Percentiles rank a stretch among this genome's conserved stretches.
These are phyloP conservation scores for Drosophila setosimentum DNA, from an alignment of 2,888 invertebrate genomes.

Conservation along the genomic window DNA sequence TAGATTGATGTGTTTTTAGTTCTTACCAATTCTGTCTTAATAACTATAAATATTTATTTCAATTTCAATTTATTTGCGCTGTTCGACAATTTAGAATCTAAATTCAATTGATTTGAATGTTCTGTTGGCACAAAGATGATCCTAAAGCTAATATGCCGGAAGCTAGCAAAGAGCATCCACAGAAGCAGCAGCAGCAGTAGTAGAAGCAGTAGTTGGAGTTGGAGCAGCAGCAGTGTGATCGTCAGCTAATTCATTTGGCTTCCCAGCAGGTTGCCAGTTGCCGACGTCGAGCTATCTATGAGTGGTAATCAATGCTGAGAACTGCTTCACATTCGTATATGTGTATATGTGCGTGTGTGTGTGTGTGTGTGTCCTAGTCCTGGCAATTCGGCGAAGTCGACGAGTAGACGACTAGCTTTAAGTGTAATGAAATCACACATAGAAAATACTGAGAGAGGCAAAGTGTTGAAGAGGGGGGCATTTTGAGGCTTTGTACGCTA, in stretches of 20 bases:
- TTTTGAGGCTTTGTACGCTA: slow-evolving; percentile 69
- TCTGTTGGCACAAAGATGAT: slow-evolving; percentile 2
- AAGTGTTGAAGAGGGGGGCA: slow-evolving; percentile 16
- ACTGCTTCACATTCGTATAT: slow-evolving; percentile 55
- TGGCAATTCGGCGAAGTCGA: slow-evolving; percentile 61
- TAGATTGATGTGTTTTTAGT: background rate
- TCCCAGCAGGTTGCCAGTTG: slow-evolving; percentile 75
- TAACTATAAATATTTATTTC: background rate
- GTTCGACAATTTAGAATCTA: background rate
- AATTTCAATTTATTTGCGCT: background rate
- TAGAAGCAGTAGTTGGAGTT: slow-evolving; percentile 21
- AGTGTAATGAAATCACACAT: slow-evolving; percentile 80
- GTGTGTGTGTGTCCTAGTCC: slow-evolving; percentile 45
- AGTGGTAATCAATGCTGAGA: slow-evolving; percentile 81
- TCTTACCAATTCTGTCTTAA: too few relatives aligned
- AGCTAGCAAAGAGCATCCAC: slow-evolving; percentile 23
- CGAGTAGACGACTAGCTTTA: slow-evolving; percentile 45
- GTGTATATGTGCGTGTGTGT: slow-evolving; percentile 6
- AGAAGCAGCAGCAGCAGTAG: slow-evolving; percentile 37
- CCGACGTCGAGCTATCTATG: slow-evolving; percentile 70
- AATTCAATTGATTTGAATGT: background rate
- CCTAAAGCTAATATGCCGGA: slow-evolving; percentile 33
- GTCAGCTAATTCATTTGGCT: slow-evolving; percentile 80
- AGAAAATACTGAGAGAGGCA: slow-evolving; percentile 29
- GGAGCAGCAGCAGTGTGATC: slow-evolving; percentile 47